These are phyloP conservation scores for Carapus acus DNA, from an alignment of 2,797 vertebrate genomes.

Conservation along the genomic window DNA sequence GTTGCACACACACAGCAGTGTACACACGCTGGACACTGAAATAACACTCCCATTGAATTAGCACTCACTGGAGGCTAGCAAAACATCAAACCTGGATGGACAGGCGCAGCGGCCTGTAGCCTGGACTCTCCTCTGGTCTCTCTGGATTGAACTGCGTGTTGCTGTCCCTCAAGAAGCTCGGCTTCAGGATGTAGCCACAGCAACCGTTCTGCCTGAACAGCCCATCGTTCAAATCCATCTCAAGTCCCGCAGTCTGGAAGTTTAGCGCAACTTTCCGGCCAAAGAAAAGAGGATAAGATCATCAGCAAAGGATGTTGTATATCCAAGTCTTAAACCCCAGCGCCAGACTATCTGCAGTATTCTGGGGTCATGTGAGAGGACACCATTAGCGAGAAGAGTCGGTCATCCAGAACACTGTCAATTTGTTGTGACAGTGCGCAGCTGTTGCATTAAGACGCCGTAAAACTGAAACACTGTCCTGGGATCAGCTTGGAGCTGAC, in stretches of 20 bases:
- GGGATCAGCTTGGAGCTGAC: not conserved
- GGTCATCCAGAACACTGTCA: constrained; percentile 4
- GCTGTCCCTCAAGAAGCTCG: constrained; percentile 77
- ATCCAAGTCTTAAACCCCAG: not conserved
- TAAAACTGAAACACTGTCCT: not conserved
- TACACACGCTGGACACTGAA: no score
- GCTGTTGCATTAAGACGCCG: constrained; percentile 7
- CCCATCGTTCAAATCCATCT: constrained; percentile 95
- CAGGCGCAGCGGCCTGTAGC: constrained; percentile 66
- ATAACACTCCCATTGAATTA: no score
- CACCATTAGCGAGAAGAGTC: not conserved
- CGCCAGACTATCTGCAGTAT: not conserved
- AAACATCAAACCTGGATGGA: constrained; percentile 77
- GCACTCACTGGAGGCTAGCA: not conserved
- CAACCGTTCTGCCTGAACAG: constrained; percentile 82
- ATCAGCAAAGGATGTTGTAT: no score
- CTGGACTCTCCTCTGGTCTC: constrained; percentile 57
- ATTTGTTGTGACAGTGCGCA: constrained; percentile 20
- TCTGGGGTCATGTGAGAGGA: constrained; percentile 2
- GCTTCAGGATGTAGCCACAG: constrained; percentile 89
- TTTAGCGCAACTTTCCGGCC: constrained; percentile 88
- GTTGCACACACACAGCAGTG: constrained; percentile 6
- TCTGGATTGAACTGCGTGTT: constrained; percentile 77
- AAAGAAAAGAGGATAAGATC: constrained; percentile 14
- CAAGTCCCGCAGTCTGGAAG: constrained; percentile 88